Evolutionary conservation across 2,888 invertebrate genomes (phyloP), one percentile per base, ranked within the genome.

Genomic region (Sussaba pulchella): DNA sequence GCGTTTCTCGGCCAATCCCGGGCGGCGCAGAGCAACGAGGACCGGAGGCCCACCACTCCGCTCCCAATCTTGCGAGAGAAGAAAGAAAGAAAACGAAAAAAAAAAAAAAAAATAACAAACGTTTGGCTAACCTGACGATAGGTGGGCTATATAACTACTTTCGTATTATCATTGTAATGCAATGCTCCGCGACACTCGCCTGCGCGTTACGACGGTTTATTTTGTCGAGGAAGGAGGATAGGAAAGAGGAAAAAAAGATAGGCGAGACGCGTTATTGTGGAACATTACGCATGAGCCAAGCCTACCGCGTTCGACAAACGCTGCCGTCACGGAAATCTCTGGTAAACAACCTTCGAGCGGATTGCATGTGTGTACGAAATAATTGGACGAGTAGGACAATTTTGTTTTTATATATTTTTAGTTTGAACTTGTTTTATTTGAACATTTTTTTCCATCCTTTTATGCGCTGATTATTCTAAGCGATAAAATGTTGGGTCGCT

Each of bases 21-120:
- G n/a, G n/a, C n/a, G n/a, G n/a, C n/a, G n/a, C n/a, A n/a, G n/a
- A n/a, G n/a, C n/a, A n/a, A n/a, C n/a, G 76, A 79, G 66, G 72
- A 69, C 75, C 45, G 43, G 69, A 57, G 70, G 73, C 75, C 83
- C 83, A 83, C 72, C 78, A 72, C 78, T 84, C 80, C 59, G 67
- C 73, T n/a, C 10, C 6, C 85, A 83, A 84, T 85, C 80, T 39
- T 47, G 72, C 54, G 69, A 39, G 36, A 69, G n/a, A n/a, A n/a
- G n/a, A n/a, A n/a, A n/a, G n/a, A n/a, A n/a, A n/a, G n/a, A n/a
- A n/a, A n/a, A n/a, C n/a, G n/a, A n/a, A n/a, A n/a, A n/a, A n/a
- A n/a, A n/a, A n/a, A n/a, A n/a, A n/a, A n/a, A n/a, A n/a, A n/a
- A n/a, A n/a, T n/a, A n/a, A n/a, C n/a, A 74, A 73, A 75, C 21